These are phyloP conservation scores for Lophura nycthemera DNA, from an alignment of 2,113 vertebrate species.

Conservation along the genomic window DNA sequence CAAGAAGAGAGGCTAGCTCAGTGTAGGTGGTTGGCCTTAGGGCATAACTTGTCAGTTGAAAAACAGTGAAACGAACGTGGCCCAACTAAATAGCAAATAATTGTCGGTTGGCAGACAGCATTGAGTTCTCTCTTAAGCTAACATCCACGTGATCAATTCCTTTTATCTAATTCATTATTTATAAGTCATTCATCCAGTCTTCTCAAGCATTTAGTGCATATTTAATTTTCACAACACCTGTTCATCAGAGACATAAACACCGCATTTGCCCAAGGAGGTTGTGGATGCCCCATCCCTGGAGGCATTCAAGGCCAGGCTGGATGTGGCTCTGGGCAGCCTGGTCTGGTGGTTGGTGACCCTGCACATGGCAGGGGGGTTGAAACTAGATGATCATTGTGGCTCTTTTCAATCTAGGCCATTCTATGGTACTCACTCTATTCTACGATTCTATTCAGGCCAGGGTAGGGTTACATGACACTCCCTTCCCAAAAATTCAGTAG, in stretches of 20 bases:
- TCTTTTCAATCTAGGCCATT: too few relatives aligned
- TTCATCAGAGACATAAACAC: background rate
- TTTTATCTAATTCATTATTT: constrained; percentile 11
- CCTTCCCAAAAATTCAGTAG: background rate
- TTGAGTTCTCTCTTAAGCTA: background rate
- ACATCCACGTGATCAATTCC: background rate
- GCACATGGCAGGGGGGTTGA: too few relatives aligned
- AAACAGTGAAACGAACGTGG: background rate
- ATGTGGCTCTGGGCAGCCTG: too few relatives aligned
- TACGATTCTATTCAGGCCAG: background rate
- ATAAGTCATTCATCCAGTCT: background rate
- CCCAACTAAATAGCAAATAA: background rate
- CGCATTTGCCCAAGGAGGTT: too few relatives aligned
- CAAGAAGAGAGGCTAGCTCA: background rate
- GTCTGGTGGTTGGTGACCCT: too few relatives aligned
- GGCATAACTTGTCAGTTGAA: background rate
- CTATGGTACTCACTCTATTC: too few relatives aligned
- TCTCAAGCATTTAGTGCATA: background rate
- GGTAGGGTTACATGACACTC: background rate
- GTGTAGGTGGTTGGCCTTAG: background rate
- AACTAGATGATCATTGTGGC: too few relatives aligned
- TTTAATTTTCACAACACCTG: background rate
- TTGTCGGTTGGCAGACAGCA: background rate
- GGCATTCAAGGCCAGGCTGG: too few relatives aligned
- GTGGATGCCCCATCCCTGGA: too few relatives aligned